These are phyloP conservation scores for Zoanthus sociatus DNA, from an alignment of 92 coral and sea anemone species.

Conservation along the genomic window DNA sequence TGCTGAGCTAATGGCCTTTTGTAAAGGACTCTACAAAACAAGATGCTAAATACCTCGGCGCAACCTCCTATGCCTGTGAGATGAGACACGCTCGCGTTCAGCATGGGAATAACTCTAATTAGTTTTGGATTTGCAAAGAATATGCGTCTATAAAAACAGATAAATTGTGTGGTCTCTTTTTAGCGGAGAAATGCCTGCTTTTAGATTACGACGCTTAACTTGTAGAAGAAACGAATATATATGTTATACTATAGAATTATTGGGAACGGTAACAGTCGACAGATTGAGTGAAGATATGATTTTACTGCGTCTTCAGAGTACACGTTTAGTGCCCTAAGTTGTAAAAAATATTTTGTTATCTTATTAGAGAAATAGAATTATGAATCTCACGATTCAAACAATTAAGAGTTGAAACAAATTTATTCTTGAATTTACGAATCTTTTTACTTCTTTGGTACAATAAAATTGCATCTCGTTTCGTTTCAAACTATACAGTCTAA, in stretches of 20 bases:
- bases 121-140: background rate
- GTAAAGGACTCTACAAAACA: background rate
- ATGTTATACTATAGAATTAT: no score
- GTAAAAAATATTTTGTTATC: no score
- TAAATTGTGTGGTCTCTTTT: background rate
- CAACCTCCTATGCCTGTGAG: background rate
- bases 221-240: background rate
- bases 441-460: background rate
- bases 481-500: background rate
- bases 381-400: no score
- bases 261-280: background rate
- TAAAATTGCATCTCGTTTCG: background rate
- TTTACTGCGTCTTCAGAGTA: no score
- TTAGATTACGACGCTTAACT: background rate
- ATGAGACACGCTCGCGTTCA: background rate
- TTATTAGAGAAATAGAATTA: no score
- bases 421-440: background rate
- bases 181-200: background rate
- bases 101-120: background rate
- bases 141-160: background rate
- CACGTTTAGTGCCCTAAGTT: no score
- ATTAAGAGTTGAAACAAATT: background rate
- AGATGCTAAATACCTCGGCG: background rate
- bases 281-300: no score
- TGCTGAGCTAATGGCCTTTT: background rate